Conservation (phyloP, 1,140 invertebrate species). For the Aphelinus certus region DNA sequence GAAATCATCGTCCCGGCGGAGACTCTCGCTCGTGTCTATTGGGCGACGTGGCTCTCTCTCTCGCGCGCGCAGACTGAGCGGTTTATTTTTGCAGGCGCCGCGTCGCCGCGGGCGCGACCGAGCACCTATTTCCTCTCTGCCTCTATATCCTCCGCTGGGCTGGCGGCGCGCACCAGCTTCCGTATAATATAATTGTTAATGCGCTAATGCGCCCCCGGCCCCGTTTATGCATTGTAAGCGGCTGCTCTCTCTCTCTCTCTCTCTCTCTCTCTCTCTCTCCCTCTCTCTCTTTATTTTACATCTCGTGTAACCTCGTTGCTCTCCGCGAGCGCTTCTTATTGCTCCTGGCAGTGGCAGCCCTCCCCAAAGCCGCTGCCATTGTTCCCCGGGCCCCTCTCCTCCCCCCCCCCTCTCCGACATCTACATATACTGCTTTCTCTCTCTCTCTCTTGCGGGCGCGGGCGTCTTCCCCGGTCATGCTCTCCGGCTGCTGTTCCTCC, state of each 20-base stretch:
- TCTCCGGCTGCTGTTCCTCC: too few species aligned
- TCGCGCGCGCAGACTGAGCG: slow-evolving; percentile 30
- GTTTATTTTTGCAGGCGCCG: slow-evolving; percentile 51
- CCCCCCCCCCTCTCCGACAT: not conserved
- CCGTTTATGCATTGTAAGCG: slow-evolving; percentile 54
- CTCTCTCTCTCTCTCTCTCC: slow-evolving; percentile 5
- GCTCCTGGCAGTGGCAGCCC: not conserved
- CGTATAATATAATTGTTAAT: slow-evolving; percentile 62
- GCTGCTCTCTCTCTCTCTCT: slow-evolving; percentile 36
- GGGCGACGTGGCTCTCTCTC: too few species aligned
- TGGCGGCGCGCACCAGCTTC: slow-evolving; percentile 51
- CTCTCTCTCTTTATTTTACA: slow-evolving; percentile 21
- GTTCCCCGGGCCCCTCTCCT: not conserved
- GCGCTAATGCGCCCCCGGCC: slow-evolving; percentile 56
- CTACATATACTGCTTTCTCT: not conserved
- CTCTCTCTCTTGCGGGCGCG: too few species aligned
- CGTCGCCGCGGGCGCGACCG: slow-evolving; percentile 40
- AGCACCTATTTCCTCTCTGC: too few species aligned
- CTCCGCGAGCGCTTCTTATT: not conserved
- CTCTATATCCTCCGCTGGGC: too few species aligned
- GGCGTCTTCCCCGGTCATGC: too few species aligned
- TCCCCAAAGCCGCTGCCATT: not conserved
- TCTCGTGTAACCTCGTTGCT: slow-evolving; percentile 3
- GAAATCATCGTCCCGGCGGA: too few species aligned
- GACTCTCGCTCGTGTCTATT: too few species aligned